These are phyloP conservation scores for Leucophenga montana DNA, from an alignment of 2,888 invertebrate genomes.

Conservation along the genomic window DNA sequence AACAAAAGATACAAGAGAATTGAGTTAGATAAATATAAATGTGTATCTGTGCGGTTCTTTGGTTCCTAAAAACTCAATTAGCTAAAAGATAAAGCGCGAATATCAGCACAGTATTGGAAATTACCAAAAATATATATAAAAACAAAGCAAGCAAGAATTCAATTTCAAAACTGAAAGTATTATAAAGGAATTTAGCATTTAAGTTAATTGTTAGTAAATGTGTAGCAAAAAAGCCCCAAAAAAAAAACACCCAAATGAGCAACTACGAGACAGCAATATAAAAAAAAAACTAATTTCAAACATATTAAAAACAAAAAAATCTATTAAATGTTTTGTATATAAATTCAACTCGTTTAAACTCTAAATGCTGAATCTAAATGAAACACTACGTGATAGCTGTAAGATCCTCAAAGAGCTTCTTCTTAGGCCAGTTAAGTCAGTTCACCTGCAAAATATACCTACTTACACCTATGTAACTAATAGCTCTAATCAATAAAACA, in stretches of 20 bases:
- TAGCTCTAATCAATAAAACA: too few species aligned
- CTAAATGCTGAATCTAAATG: conserved; percentile 16
- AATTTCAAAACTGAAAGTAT: conserved; percentile 12
- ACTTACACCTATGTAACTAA: too few species aligned
- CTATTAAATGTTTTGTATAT: too few species aligned
- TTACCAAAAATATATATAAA: neutral
- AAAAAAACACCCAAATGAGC: too few species aligned
- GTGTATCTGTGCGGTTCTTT: conserved; percentile 23
- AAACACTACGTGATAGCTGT: conserved; percentile 59
- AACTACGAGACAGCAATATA: too few species aligned
- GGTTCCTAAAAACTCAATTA: conserved; percentile 24
- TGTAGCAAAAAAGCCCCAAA: neutral
- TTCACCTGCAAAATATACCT: too few species aligned
- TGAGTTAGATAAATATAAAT: too few species aligned
- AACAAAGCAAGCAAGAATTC: neutral
- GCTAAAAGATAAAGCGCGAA: too few species aligned
- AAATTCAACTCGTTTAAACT: too few species aligned
- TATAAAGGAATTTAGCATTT: neutral
- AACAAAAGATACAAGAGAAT: neutral
- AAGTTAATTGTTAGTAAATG: conserved; percentile 1
- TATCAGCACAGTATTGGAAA: neutral
- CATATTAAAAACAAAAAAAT: too few species aligned
- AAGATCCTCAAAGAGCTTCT: conserved; percentile 62
- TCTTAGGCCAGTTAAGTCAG: conserved; percentile 29
- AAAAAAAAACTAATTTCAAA: too few species aligned